A percentile compares a stretch with the other conserved stretches of the same genome.
phyloP scores from a whole-genome alignment of 2,888 invertebrate genomes.

The Caenorhabditis sp. region DNA sequence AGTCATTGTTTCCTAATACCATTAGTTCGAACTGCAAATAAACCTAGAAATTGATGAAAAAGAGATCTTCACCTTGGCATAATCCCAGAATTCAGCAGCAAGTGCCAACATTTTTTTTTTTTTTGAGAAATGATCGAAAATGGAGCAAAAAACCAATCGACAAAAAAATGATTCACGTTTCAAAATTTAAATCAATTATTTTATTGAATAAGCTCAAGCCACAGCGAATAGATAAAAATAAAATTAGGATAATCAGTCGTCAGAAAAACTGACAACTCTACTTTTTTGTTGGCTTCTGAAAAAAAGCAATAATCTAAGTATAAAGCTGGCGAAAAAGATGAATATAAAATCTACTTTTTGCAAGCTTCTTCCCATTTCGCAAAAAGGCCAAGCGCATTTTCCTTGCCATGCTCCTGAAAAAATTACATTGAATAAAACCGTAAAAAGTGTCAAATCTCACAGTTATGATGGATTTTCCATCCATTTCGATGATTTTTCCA shows the following conservation, averaged over 20 bases:
- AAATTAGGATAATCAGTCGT: not conserved
- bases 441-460: not conserved
- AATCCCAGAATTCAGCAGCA: constrained; percentile 3
- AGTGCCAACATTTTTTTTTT: not conserved
- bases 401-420: constrained; percentile 43
- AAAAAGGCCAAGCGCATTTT: constrained; percentile 45
- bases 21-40: constrained; percentile 25
- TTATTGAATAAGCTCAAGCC: not conserved
- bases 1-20: constrained; percentile 26
- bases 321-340: not conserved
- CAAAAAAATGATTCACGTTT: not conserved
- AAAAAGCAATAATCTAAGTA: not conserved
- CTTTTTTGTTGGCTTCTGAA: not conserved
- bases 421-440: not conserved
- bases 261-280: not conserved
- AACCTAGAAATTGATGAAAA: not conserved
- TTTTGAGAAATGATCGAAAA: not conserved
- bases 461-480: constrained; percentile 62
- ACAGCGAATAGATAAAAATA: not conserved
- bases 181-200: not conserved
- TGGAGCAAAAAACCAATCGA: not conserved
- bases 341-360: constrained; percentile 11
- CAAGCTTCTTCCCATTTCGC: constrained; percentile 50
- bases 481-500: constrained; percentile 72
- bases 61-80: constrained; percentile 22